Percentiles rank a stretch among this genome's conserved stretches.
Conservation (phyloP, 1,140 invertebrate species). For the Odontomachus brunneus region DNA sequence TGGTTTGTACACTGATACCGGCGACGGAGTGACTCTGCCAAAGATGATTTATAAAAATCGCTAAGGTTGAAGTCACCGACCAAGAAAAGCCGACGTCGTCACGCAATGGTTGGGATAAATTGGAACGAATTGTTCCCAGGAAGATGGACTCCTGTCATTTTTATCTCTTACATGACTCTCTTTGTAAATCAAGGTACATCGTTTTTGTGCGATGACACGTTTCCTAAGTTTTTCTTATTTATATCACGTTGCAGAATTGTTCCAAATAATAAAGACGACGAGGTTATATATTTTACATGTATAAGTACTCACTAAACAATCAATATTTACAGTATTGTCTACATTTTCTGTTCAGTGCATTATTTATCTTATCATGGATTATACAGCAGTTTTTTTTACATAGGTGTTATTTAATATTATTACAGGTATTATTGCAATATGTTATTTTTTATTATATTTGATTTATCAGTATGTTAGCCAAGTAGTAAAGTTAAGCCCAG, state of each 20-base stretch:
- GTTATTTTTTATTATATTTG: not conserved
- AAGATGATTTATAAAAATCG: conserved; percentile 23
- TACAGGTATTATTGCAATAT: no score
- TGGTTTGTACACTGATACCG: not conserved
- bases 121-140: conserved; percentile 93
- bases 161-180: conserved; percentile 92
- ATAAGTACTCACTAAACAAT: not conserved
- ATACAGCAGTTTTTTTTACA: no score
- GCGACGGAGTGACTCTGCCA: not conserved
- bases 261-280: not conserved
- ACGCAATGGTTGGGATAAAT: conserved; percentile 81
- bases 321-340: not conserved
- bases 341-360: not conserved
- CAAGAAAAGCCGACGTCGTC: conserved; percentile 8
- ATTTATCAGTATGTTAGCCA: not conserved
- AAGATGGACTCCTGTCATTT: conserved; percentile 91
- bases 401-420: no score
- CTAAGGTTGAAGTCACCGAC: not conserved
- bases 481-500: no score
- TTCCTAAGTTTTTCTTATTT: conserved; percentile 20
- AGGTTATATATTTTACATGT: not conserved
- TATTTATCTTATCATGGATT: not conserved
- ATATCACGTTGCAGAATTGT: conserved; percentile 4
- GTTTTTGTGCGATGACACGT: conserved; percentile 38
- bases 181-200: conserved; percentile 92